Evolutionary conservation across 2,113 vertebrate genomes (phyloP), one percentile per base, ranked within the genome.

Genomic region (Apodemus sylvaticus): DNA sequence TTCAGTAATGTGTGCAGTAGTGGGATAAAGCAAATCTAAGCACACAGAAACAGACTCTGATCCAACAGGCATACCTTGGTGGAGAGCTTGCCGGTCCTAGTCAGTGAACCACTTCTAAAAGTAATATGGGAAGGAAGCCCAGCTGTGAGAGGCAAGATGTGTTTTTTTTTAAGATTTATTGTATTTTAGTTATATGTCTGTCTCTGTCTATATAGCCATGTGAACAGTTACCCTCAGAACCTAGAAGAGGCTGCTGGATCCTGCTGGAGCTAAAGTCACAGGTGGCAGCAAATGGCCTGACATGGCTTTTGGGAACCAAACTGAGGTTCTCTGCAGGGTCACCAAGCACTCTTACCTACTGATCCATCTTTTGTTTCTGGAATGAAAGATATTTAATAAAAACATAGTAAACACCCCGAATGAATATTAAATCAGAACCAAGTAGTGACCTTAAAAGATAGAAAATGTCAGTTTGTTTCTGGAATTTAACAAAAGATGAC

Each of bases 401-500:
- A 95, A 12, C 19, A 58, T 51, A 93, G 45, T 36, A 86, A 86
- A 45, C 86, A 4, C 70, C 66, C 3, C 96, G 62, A 94, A 94
- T 95, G n/a, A 78, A 36, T 96, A 60, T 90, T 90, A 77, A 86
- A 87, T 5, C 76, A 94, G 42, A 92, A 87, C 79, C 70, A 87
- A 90, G 70, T 26, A 91, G 19, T 9, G 58, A 53, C 34, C 77
- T 93, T 96, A n/a, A 91, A 94, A 90, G 58, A 2, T 45, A 94
- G 31, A 92, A 74, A 89, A 70, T 94, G 73, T 19, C 29, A 64
- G 31, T 45, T 31, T 89, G 22, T 31, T 20, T 36, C 0, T 66
- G 14, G 74, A 95, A 62, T 89, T 81, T 83, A 96, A 70, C 91
- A 87, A 91, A 42, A 42, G 48, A 11, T 70, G 20, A 64, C 77